Conservation (phyloP, 1,140 invertebrate species). For the Drosophila bocki region DNA sequence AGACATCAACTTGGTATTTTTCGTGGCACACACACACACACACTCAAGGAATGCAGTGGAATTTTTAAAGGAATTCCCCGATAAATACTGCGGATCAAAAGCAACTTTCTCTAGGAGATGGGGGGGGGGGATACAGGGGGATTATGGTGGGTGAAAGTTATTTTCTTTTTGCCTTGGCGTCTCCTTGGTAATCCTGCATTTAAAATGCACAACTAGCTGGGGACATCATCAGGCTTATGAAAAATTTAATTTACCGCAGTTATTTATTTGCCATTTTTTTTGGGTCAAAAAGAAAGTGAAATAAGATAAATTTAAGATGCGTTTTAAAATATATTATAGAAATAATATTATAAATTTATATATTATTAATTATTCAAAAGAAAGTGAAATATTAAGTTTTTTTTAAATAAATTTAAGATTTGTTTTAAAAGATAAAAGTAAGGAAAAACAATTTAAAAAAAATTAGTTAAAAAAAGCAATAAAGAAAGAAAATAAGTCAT, state of each 20-base stretch:
- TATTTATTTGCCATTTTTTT: slow-evolving; percentile 7
- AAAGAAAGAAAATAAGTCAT: no score
- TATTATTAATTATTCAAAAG: no score
- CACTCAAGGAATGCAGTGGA: slow-evolving; percentile 14
- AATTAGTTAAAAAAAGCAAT: no score
- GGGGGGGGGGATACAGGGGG: background rate
- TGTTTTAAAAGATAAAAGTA: no score
- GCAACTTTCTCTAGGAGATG: background rate
- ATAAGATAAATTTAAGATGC: background rate
- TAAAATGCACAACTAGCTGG: slow-evolving; percentile 17
- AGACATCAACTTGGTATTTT: slow-evolving; percentile 73
- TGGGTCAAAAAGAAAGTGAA: background rate
- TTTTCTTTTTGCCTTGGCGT: slow-evolving; percentile 1
- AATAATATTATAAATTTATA: background rate
- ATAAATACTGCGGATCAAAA: slow-evolving; percentile 22
- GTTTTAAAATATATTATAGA: background rate
- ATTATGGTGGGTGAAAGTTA: background rate
- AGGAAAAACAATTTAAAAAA: no score
- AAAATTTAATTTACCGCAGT: slow-evolving; percentile 15
- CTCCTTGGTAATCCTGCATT: slow-evolving; percentile 9
- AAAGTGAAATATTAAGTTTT: no score
- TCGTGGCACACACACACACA: slow-evolving; percentile 24
- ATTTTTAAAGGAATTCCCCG: slow-evolving; percentile 12
- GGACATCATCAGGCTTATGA: slow-evolving; percentile 6
- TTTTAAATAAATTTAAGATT: background rate